phyloP scores from a whole-genome alignment of 2,797 vertebrate species.

The Catamblyrhynchus diadema region DNA sequence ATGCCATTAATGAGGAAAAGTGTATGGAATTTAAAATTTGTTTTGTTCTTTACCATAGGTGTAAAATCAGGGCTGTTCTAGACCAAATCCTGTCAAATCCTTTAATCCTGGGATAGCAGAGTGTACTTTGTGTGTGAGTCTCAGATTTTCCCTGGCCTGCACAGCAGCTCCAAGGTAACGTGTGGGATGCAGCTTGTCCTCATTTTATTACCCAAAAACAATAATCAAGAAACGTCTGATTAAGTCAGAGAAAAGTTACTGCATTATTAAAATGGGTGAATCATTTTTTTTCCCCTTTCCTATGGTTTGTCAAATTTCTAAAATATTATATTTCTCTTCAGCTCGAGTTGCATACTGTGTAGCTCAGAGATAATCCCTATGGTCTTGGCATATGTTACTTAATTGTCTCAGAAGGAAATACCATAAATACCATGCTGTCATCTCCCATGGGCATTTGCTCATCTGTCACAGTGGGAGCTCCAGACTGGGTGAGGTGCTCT shows the following conservation, averaged over 20 bases:
- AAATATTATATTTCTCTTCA: constrained; percentile 83
- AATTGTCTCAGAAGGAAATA: constrained; percentile 86
- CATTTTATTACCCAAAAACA: constrained; percentile 6
- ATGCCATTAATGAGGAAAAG: not conserved
- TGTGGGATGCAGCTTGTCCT: constrained; percentile 27
- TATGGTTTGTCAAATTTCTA: constrained; percentile 81
- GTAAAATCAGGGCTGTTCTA: not conserved
- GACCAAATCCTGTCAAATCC: not conserved
- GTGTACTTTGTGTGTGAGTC: not conserved
- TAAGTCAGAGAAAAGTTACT: constrained; percentile 63
- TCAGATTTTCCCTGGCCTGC: not conserved
- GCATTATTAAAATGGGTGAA: constrained; percentile 71
- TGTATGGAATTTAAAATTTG: not conserved
- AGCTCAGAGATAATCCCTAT: constrained; percentile 85
- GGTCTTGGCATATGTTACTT: constrained; percentile 87
- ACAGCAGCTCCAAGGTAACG: not conserved
- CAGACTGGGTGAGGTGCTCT: constrained; percentile 84
- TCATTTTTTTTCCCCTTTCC: constrained; percentile 65
- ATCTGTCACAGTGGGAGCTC: constrained; percentile 83
- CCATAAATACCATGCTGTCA: constrained; percentile 86
- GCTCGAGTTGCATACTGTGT: constrained; percentile 78
- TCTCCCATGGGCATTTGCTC: constrained; percentile 82
- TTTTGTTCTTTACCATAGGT: not conserved
- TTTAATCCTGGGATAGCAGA: not conserved
- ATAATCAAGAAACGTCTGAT: constrained; percentile 50